Percentiles rank a stretch among this genome's conserved stretches.
Conservation (phyloP, 1,140 invertebrate genomes). For the Campoletis sonorensis region DNA sequence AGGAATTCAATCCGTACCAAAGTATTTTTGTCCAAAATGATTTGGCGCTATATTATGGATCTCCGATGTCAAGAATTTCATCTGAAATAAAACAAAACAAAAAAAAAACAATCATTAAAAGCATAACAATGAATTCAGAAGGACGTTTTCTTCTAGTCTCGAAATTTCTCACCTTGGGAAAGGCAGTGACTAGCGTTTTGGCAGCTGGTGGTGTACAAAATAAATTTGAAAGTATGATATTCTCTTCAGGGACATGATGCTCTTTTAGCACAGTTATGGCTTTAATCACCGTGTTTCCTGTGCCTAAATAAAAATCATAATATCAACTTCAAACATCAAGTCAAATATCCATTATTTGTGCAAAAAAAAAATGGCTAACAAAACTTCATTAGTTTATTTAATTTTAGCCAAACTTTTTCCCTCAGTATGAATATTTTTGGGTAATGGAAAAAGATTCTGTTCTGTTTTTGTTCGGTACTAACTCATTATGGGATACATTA, state of each 20-base stretch:
- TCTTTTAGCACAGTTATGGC: constrained; percentile 95
- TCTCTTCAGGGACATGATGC: constrained; percentile 93
- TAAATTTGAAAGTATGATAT: constrained; percentile 96
- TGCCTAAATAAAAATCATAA: constrained; percentile 74
- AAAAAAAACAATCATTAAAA: constrained; percentile 29
- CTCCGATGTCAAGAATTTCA: constrained; percentile 97
- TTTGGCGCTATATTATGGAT: constrained; percentile 96
- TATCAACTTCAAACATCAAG: too few species aligned
- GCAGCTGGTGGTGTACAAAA: constrained; percentile 97
- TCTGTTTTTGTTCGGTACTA: constrained; percentile 63
- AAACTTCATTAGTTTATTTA: too few species aligned
- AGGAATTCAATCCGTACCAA: constrained; percentile 93
- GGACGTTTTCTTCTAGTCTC: background rate
- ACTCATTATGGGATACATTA: constrained; percentile 99
- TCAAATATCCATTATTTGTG: too few species aligned
- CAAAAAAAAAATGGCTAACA: too few species aligned
- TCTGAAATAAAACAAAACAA: constrained; percentile 77
- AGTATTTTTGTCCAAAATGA: constrained; percentile 99
- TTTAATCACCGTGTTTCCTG: constrained; percentile 96
- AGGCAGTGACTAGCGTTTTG: constrained; percentile 89
- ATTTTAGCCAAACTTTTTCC: too few species aligned
- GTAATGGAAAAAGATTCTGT: background rate
- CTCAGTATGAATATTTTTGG: too few species aligned
- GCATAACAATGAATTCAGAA: background rate
- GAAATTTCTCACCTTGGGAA: constrained; percentile 82